Percentiles rank a stretch among this genome's conserved stretches.
These are phyloP conservation scores for Microctonus hyperodae DNA, from an alignment of 2,888 invertebrate genomes.

Conservation along the genomic window DNA sequence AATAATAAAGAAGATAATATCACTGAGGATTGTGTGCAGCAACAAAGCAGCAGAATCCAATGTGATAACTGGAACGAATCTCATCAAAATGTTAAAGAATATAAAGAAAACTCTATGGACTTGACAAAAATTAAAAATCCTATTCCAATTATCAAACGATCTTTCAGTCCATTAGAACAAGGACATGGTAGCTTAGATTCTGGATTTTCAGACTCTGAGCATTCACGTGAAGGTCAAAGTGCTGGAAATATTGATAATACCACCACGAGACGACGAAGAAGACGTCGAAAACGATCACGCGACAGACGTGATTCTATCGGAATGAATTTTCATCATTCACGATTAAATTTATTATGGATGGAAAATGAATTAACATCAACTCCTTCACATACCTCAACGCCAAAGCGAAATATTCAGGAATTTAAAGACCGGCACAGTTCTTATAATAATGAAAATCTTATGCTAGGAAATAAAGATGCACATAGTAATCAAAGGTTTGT, in stretches of 20 bases:
- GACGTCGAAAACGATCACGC: slow-evolving; percentile 34
- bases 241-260: slow-evolving; percentile 34
- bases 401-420: slow-evolving; percentile 40
- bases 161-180: slow-evolving; percentile 1
- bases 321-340: not conserved
- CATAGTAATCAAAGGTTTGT: not conserved
- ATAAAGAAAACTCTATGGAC: not conserved
- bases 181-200: slow-evolving; percentile 75
- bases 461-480: not conserved
- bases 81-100: not conserved
- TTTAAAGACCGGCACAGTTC: not conserved
- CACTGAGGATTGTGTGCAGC: not conserved
- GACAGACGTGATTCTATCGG: slow-evolving; percentile 22
- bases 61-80: not conserved
- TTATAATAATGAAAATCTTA: not conserved
- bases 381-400: slow-evolving; percentile 55
- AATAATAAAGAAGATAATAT: not conserved
- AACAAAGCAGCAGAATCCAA: too few relatives aligned
- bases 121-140: not conserved
- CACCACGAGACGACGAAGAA: slow-evolving; percentile 34
- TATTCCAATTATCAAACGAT: slow-evolving; percentile 17
- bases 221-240: slow-evolving; percentile 60
- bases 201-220: slow-evolving; percentile 81
- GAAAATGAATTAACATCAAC: slow-evolving; percentile 42
- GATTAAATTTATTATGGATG: slow-evolving; percentile 39